These are phyloP conservation scores for Drosophila pseudotakahashii DNA, from an alignment of 2,888 invertebrate species.

Conservation along the genomic window DNA sequence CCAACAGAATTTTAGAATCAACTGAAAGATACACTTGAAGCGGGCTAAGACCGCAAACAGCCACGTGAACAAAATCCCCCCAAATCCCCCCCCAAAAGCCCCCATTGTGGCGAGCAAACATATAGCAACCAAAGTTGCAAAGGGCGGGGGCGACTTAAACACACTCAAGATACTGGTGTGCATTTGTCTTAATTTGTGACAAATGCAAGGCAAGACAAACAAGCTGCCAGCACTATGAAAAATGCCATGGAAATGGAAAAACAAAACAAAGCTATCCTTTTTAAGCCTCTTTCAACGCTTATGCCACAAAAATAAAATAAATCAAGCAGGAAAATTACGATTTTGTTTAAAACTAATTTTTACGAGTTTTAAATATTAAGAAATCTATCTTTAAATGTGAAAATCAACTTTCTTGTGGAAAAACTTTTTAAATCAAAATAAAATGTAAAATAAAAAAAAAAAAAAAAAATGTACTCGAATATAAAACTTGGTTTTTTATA, in stretches of 20 bases:
- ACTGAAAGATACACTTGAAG: slow-evolving; percentile 32
- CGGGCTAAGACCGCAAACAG: slow-evolving; percentile 33
- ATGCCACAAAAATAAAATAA: neutral
- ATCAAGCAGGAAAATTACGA: too few relatives aligned
- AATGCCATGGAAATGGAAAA: neutral
- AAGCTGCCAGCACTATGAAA: slow-evolving; percentile 20
- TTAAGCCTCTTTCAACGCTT: neutral
- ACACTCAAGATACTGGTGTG: slow-evolving; percentile 51
- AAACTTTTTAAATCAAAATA: too few relatives aligned
- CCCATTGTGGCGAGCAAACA: slow-evolving; percentile 36
- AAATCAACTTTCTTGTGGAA: too few relatives aligned
- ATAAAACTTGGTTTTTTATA: too few relatives aligned
- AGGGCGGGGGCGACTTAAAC: slow-evolving; percentile 12
- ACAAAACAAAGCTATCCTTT: neutral
- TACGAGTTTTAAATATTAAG: too few relatives aligned
- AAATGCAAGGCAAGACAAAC: slow-evolving; percentile 64
- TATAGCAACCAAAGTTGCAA: neutral
- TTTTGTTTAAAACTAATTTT: too few relatives aligned
- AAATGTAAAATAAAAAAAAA: too few relatives aligned
- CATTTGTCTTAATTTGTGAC: slow-evolving; percentile 79
- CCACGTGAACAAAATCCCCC: slow-evolving; percentile 26
- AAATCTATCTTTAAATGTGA: too few relatives aligned
- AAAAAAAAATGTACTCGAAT: too few relatives aligned
- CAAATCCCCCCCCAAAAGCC: too few relatives aligned
- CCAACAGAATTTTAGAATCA: slow-evolving; percentile 20